Conservation (phyloP, 2,113 vertebrate genomes). For the Callorhinus ursinus region DNA sequence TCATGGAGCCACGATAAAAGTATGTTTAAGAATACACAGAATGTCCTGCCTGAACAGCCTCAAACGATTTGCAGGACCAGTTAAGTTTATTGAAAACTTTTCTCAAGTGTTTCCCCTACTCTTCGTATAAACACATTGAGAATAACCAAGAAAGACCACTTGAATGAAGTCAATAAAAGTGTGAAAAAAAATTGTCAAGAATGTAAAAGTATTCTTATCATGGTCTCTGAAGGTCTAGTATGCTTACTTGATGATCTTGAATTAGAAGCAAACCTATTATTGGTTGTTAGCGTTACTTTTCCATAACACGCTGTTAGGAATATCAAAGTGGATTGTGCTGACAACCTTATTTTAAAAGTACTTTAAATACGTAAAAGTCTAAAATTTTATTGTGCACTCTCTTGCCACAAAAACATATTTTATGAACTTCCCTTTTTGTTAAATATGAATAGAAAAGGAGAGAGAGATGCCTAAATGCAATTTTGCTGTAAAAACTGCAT, state of each 20-base stretch:
- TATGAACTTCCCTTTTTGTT: slow-evolving; percentile 82
- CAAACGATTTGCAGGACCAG: not conserved
- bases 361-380: slow-evolving; percentile 66
- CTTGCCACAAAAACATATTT: slow-evolving; percentile 55
- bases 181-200: not conserved
- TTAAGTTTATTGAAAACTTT: not conserved
- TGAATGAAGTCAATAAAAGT: not conserved
- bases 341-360: slow-evolving; percentile 61
- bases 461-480: slow-evolving; percentile 66
- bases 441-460: slow-evolving; percentile 74
- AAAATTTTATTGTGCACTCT: slow-evolving; percentile 74
- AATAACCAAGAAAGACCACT: slow-evolving; percentile 24
- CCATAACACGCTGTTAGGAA: slow-evolving; percentile 63
- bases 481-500: slow-evolving; percentile 69
- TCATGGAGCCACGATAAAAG: not conserved
- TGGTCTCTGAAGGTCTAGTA: not conserved
- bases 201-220: not conserved
- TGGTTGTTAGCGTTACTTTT: slow-evolving; percentile 20
- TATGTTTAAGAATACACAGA: not conserved
- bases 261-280: slow-evolving; percentile 49
- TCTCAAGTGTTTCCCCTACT: not conserved
- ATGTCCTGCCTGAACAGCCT: not conserved
- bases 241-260: slow-evolving; percentile 36
- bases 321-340: slow-evolving; percentile 73
- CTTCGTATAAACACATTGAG: not conserved